phyloP scores from a whole-genome alignment of 2,888 invertebrate genomes.

The Rhamnusium bicolor region DNA sequence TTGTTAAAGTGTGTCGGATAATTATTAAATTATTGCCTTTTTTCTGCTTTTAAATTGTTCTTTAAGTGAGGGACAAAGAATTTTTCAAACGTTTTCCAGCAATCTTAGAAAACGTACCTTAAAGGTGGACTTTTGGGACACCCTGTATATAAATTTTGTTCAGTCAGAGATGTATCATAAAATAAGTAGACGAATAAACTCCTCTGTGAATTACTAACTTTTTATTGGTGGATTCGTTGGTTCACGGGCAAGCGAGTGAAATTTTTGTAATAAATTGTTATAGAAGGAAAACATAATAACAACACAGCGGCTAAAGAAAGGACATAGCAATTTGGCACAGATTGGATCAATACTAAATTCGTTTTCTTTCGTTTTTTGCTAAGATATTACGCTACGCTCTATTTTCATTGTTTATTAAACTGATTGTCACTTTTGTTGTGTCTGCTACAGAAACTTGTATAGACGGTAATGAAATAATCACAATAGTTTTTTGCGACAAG shows the following conservation, averaged over 20 bases:
- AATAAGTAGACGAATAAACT: too few relatives aligned
- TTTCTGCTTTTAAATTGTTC: too few relatives aligned
- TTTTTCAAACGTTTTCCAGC: too few relatives aligned
- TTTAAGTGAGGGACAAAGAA: too few relatives aligned
- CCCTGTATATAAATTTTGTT: too few relatives aligned
- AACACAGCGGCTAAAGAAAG: neutral
- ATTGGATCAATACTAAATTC: slow-evolving; percentile 7
- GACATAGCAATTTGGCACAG: neutral
- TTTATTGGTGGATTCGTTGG: neutral
- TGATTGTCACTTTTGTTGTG: neutral
- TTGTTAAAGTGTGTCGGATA: too few relatives aligned
- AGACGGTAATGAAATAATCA: neutral
- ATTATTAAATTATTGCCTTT: too few relatives aligned
- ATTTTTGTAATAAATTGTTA: neutral
- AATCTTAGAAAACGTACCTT: too few relatives aligned
- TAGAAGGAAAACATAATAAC: neutral
- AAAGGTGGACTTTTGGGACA: too few relatives aligned
- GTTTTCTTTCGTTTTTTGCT: slow-evolving; percentile 5
- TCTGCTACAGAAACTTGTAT: neutral
- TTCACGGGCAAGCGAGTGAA: neutral
- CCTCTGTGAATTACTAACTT: too few relatives aligned
- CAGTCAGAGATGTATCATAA: too few relatives aligned
- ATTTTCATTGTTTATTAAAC: neutral
- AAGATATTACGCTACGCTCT: neutral
- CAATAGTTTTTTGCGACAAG: neutral